These are phyloP conservation scores for Biston betularia DNA, from an alignment of 2,888 invertebrate species.

Conservation along the genomic window DNA sequence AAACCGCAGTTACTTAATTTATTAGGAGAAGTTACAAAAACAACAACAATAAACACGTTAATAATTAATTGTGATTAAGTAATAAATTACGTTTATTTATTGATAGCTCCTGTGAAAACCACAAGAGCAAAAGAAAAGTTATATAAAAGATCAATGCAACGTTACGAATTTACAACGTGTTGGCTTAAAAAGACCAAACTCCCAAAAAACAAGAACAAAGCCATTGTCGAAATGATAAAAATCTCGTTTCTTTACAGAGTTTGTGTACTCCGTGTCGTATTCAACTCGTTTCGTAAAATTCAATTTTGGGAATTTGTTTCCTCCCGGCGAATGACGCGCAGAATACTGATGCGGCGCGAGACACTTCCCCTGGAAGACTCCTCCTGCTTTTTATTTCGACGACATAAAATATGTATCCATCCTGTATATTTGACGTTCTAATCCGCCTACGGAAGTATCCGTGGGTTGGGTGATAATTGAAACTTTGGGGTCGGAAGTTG, in stretches of 20 bases:
- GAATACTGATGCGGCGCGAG: conserved; percentile 79
- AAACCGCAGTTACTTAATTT: too few species aligned
- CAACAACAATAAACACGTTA: too few species aligned
- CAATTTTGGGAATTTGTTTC: conserved; percentile 87
- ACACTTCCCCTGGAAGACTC: conserved; percentile 63
- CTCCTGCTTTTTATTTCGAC: conserved; percentile 67
- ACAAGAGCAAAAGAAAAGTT: conserved; percentile 5
- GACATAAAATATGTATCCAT: conserved; percentile 65
- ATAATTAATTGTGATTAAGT: too few species aligned
- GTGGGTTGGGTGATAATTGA: conserved; percentile 36
- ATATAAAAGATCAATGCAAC: conserved; percentile 22
- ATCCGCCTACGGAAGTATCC: conserved; percentile 42
- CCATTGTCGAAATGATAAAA: conserved; percentile 81
- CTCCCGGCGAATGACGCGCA: conserved; percentile 76
- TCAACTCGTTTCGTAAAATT: conserved; percentile 86
- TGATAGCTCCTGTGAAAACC: neutral
- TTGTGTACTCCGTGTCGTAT: conserved; percentile 82
- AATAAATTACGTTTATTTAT: neutral
- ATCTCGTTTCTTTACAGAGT: conserved; percentile 79
- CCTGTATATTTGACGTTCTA: conserved; percentile 60
- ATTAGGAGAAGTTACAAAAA: too few species aligned
- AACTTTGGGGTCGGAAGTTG: conserved; percentile 34
- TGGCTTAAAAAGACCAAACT: conserved; percentile 25
- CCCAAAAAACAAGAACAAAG: conserved; percentile 53
- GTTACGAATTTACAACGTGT: conserved; percentile 7